Conservation (phyloP, 37 sponge, comb jelly and placozoan species). For the Axinella damicornis region DNA sequence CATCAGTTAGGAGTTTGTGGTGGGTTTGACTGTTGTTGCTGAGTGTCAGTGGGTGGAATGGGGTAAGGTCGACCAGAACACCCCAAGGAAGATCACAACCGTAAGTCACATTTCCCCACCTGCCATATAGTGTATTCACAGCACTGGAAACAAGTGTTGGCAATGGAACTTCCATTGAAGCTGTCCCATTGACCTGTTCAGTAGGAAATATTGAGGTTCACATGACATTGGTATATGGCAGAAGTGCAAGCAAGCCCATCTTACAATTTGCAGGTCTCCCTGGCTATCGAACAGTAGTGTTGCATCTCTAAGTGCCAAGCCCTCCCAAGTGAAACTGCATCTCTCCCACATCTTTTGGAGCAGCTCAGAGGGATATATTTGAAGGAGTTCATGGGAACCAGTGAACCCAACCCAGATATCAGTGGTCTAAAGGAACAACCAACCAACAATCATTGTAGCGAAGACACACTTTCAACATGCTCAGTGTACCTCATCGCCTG, state of each 20-base stretch:
- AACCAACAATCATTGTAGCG: neutral
- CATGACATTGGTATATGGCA: too few relatives aligned
- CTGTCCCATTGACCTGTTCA: neutral
- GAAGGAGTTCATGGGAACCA: neutral
- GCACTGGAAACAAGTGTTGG: too few relatives aligned
- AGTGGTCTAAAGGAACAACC: neutral
- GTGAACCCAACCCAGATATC: slow-evolving; percentile 14
- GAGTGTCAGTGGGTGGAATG: too few relatives aligned
- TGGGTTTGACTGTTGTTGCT: neutral
- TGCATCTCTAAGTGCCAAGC: neutral
- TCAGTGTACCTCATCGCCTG: neutral
- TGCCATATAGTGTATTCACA: too few relatives aligned
- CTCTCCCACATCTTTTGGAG: neutral
- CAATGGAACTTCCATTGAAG: neutral
- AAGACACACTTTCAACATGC: neutral
- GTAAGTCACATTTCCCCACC: too few relatives aligned
- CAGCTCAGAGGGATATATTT: slow-evolving; percentile 12
- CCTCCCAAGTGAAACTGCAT: too few relatives aligned
- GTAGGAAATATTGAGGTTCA: neutral
- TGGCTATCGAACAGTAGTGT: neutral
- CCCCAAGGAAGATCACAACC: too few relatives aligned
- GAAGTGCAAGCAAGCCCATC: neutral
- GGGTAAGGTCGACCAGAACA: too few relatives aligned
- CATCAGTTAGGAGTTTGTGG: neutral
- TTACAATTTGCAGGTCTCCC: neutral